phyloP scores from a whole-genome alignment of 2,888 invertebrate genomes.

The Phania funesta region DNA sequence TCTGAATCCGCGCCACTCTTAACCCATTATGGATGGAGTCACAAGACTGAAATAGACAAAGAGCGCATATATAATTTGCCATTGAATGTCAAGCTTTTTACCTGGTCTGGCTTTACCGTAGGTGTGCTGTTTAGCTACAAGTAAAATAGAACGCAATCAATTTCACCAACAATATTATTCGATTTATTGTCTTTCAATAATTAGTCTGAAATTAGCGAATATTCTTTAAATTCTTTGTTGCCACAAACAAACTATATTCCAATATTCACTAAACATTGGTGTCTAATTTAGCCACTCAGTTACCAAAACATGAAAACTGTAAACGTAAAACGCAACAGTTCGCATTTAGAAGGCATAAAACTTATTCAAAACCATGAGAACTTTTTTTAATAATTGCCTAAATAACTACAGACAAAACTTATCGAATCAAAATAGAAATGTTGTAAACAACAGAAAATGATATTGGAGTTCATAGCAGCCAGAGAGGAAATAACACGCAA shows the following conservation, averaged over 20 bases:
- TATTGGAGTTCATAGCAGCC: constrained; percentile 39
- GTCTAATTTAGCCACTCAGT: constrained; percentile 4
- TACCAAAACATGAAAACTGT: not conserved
- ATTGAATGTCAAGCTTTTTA: too few relatives aligned
- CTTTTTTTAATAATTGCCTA: not conserved
- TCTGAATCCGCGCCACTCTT: too few relatives aligned
- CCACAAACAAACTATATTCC: constrained; percentile 41
- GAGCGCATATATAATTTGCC: too few relatives aligned
- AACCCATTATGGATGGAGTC: too few relatives aligned
- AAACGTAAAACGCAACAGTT: constrained; percentile 11
- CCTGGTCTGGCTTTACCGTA: too few relatives aligned
- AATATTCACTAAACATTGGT: constrained; percentile 56
- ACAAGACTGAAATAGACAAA: too few relatives aligned
- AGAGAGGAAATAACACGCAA: constrained; percentile 41
- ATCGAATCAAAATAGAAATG: not conserved
- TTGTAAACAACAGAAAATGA: constrained; percentile 5
- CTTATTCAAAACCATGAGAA: not conserved
- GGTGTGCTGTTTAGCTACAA: too few relatives aligned
- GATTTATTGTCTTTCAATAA: constrained; percentile 6
- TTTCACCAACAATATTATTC: constrained; percentile 1
- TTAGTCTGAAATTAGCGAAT: constrained; percentile 26
- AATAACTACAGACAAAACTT: not conserved
- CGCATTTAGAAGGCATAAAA: constrained; percentile 34
- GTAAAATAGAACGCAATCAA: too few relatives aligned
- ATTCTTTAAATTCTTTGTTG: not conserved